Evolutionary conservation across 2,888 invertebrate genomes (phyloP).

Genomic region (Melitaea athalia): DNA sequence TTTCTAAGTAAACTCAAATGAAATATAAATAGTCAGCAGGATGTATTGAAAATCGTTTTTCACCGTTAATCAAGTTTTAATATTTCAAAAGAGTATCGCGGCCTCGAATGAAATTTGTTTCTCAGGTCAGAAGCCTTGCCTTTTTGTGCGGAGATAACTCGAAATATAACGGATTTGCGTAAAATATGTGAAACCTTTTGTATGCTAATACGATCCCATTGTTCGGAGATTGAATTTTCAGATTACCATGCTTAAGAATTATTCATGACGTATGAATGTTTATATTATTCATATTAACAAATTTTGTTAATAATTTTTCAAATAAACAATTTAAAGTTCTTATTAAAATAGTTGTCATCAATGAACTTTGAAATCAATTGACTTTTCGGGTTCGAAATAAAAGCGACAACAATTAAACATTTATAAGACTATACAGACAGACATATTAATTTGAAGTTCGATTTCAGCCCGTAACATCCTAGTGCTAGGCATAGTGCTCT

Average conservation of each 20-base stretch:
- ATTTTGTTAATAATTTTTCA: not conserved
- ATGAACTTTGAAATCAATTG: not conserved
- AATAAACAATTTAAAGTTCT: not conserved
- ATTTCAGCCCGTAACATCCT: no score
- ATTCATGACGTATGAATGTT: slow-evolving; percentile 62
- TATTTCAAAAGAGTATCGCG: slow-evolving; percentile 13
- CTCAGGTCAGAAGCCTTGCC: slow-evolving; percentile 67
- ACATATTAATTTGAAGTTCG: no score
- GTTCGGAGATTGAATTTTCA: slow-evolving; percentile 81
- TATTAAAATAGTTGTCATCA: no score
- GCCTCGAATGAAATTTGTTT: slow-evolving; percentile 63
- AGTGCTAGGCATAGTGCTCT: no score
- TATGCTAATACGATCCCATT: slow-evolving; percentile 81
- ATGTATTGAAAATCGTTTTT: slow-evolving; percentile 1
- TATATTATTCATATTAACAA: slow-evolving; percentile 10
- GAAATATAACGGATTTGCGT: slow-evolving; percentile 80
- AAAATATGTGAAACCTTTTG: slow-evolving; percentile 82
- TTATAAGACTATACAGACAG: no score
- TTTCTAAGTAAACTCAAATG: not conserved
- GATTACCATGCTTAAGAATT: slow-evolving; percentile 77
- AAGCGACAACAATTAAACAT: no score
- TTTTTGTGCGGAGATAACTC: slow-evolving; percentile 76
- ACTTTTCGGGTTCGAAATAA: no score
- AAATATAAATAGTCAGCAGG: not conserved
- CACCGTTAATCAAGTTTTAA: slow-evolving; percentile 5